Conservation (phyloP, 2,888 invertebrate species). For the Lumbricus terrestris region DNA sequence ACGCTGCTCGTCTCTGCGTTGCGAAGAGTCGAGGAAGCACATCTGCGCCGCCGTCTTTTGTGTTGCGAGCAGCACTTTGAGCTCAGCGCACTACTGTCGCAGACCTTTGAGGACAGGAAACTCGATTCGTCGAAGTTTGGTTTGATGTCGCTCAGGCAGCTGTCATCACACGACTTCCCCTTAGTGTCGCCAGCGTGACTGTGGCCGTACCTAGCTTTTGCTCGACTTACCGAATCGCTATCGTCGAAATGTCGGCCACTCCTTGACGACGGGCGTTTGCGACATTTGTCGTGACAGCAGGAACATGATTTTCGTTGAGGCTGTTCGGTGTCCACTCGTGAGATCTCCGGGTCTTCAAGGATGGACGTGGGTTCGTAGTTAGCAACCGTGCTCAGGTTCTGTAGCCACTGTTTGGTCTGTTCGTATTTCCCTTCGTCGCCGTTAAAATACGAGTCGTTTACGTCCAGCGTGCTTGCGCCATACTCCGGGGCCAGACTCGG, state of each 20-base stretch:
- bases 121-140: slow-evolving; percentile 14
- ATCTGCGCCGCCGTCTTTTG: not conserved
- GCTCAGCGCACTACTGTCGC: slow-evolving; percentile 11
- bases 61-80: slow-evolving; percentile 11
- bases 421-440: slow-evolving; percentile 16
- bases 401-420: slow-evolving; percentile 30
- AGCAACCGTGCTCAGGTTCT: slow-evolving; percentile 28
- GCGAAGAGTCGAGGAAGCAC: not conserved
- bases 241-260: not conserved
- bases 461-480: not conserved
- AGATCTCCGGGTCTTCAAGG: slow-evolving; percentile 13
- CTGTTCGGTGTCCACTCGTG: slow-evolving; percentile 11
- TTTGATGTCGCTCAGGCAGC: slow-evolving; percentile 5
- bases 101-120: not conserved
- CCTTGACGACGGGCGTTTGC: not conserved
- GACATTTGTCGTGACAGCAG: not conserved
- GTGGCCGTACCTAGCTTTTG: not conserved
- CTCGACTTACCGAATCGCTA: not conserved
- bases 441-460: not conserved
- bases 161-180: not conserved
- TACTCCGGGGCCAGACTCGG: not conserved
- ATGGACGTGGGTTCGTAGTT: slow-evolving; percentile 22
- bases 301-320: not conserved
- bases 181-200: not conserved
- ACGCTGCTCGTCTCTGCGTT: slow-evolving; percentile 21